These are phyloP conservation scores for Gallinago stenura DNA, from an alignment of 2,797 vertebrate genomes.

Conservation along the genomic window DNA sequence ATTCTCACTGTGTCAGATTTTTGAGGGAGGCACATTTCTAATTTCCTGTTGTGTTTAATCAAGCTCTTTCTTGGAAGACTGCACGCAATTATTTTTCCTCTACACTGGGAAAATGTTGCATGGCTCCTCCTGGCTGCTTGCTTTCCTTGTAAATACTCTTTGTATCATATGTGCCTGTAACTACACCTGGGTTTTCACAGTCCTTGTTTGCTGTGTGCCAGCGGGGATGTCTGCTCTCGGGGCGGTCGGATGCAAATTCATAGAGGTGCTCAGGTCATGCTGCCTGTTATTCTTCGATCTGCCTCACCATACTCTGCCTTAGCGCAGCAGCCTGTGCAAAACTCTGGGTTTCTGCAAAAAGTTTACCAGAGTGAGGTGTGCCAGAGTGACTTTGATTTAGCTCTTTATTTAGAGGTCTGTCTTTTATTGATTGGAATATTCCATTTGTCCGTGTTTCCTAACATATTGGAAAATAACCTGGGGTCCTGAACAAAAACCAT, in stretches of 20 bases:
- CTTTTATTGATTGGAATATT: not conserved
- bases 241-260: not conserved
- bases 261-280: not conserved
- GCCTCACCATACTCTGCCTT: not conserved
- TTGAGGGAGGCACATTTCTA: not conserved
- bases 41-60: constrained; percentile 49
- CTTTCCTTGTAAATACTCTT: not conserved
- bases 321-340: not conserved
- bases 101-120: not conserved
- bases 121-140: not conserved
- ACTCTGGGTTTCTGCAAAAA: not conserved
- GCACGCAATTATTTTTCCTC: not conserved
- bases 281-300: not conserved
- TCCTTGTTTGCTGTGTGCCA: not conserved
- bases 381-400: not conserved
- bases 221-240: not conserved
- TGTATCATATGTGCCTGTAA: not conserved
- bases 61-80: not conserved
- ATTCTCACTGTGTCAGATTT: not conserved
- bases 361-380: not conserved
- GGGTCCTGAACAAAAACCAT: not conserved
- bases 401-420: not conserved
- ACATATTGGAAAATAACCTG: not conserved
- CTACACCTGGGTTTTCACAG: not conserved
- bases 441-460: not conserved